phyloP scores from a whole-genome alignment of 1,140 invertebrate genomes.

The Drosophila ananassae region DNA sequence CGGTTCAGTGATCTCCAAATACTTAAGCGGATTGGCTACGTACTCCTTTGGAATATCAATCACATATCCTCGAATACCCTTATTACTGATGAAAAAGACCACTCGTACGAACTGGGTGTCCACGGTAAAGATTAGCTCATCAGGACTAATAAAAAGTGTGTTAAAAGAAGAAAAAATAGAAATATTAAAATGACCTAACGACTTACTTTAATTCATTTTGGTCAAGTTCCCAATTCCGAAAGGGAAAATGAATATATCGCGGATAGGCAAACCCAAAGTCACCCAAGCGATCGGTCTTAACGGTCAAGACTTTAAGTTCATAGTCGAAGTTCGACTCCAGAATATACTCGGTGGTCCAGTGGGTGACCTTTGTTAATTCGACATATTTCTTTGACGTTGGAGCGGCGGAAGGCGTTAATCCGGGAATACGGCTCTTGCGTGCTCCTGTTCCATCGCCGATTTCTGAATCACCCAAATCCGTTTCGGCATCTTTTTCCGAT shows the following conservation, averaged over 20 bases:
- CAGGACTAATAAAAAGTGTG: constrained; percentile 12
- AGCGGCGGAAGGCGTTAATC: not conserved
- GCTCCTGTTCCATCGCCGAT: not conserved
- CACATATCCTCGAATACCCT: constrained; percentile 66
- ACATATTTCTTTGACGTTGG: not conserved
- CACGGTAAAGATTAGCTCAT: constrained; percentile 72
- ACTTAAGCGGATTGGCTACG: constrained; percentile 45
- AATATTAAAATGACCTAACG: not conserved
- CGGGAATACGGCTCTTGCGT: not conserved
- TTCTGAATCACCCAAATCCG: not conserved
- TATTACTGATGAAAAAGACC: constrained; percentile 41
- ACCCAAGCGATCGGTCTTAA: constrained; percentile 73
- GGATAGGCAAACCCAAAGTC: constrained; percentile 67
- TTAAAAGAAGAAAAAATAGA: not conserved
- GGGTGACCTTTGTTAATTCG: constrained; percentile 13
- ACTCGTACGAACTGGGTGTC: constrained; percentile 65
- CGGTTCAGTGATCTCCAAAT: constrained; percentile 59
- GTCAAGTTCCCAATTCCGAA: constrained; percentile 59
- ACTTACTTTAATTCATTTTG: constrained; percentile 57
- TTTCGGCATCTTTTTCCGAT: not conserved
- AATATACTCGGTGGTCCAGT: constrained; percentile 73
- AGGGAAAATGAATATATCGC: constrained; percentile 72
- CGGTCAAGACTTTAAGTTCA: constrained; percentile 23
- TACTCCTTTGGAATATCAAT: constrained; percentile 51
- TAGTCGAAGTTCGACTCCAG: constrained; percentile 35